phyloP scores from a whole-genome alignment of 2,113 vertebrate genomes.

The Dryoscopus gambensis region DNA sequence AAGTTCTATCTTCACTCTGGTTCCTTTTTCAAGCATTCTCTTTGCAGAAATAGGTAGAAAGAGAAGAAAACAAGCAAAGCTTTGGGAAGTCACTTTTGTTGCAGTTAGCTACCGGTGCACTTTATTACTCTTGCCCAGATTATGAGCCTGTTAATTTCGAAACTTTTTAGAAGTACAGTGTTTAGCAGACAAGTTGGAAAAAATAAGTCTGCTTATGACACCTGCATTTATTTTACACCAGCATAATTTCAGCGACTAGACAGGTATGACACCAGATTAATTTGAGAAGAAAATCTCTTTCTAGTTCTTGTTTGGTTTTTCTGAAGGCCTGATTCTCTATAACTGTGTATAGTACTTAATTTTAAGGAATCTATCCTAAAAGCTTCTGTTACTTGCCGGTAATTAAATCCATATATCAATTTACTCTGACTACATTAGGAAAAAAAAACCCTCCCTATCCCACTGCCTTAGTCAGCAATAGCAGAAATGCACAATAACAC shows the following conservation, averaged over 20 bases:
- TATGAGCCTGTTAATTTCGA: neutral
- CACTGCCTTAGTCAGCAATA: neutral
- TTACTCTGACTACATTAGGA: neutral
- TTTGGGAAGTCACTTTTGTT: neutral
- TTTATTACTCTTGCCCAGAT: neutral
- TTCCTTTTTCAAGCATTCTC: neutral
- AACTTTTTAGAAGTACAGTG: neutral
- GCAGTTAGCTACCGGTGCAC: neutral
- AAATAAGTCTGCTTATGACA: neutral
- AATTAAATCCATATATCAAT: conserved; percentile 20
- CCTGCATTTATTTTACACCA: neutral
- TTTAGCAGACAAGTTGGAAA: neutral
- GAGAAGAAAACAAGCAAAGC: neutral
- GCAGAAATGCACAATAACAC: neutral
- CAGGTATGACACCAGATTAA: neutral
- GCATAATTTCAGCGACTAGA: neutral
- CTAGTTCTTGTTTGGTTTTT: neutral
- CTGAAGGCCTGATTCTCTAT: neutral
- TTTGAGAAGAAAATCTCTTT: neutral
- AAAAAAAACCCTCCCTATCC: neutral
- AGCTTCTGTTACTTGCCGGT: neutral
- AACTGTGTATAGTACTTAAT: neutral
- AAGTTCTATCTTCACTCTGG: neutral
- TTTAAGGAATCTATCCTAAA: neutral
- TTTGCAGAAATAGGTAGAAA: neutral